Evolutionary conservation across 2,888 invertebrate species (phyloP), one percentile per base, ranked within the genome.

Genomic region (Archaeoteleia sp.): DNA sequence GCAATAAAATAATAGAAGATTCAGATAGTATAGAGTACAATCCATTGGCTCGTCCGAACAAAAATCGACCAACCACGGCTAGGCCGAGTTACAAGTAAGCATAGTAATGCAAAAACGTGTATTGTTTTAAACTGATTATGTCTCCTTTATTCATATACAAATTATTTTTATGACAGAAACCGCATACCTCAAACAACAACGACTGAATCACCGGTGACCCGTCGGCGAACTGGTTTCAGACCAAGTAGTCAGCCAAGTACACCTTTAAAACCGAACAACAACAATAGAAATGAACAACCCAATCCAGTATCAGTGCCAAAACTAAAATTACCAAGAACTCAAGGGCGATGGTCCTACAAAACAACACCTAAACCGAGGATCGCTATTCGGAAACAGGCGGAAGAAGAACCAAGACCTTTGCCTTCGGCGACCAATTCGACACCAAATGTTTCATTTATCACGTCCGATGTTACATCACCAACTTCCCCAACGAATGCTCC

Each of bases 331-430:
- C 93, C 94, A 79, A 88, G 95, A 37, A 89, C 94, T 8, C 93
- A 92, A 40, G 95, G 95, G 48, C 90, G 95, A 73, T 95, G 95
- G 95, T 94, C 95, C 76, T 95, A 95, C 85, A 95, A 95, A 86
- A 94, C 95, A 6, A 93, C 95, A 14, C 92, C 95, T 0, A 95
- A 95, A 83, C 95, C 95, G 1, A 90, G 94, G 82, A 91, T 95
- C 5, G 91, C 91, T 43, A 95, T 95, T 72, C 88, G 93, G 48
- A 93, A 93, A 80, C 89, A 90, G 74, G 88, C 87, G 0, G 84
- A 82, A 0, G 83, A 82, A 0, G 85, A 84, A 23, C 60, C 62
- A 17, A 71, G 69, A 53, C 67, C 76, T 0, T 30, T 71, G 9
- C 63, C 72, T 0, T 39, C 55, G 20, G 72, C 70, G 10, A 73